Evolutionary conservation across 2,797 vertebrate genomes (phyloP).

Genomic region (Mergus octosetaceus): DNA sequence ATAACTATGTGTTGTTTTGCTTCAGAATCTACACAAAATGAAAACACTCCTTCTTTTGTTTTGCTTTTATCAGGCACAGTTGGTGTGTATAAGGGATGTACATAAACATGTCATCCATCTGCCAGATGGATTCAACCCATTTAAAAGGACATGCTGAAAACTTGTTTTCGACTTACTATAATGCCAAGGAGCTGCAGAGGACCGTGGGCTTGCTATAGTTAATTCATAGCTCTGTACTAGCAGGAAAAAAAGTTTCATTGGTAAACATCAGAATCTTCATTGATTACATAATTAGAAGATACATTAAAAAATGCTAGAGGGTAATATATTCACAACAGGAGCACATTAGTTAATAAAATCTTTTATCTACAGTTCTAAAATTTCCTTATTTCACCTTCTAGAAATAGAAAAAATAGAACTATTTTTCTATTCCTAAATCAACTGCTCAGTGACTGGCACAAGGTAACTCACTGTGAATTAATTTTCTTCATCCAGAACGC

Average conservation of each 20-base stretch:
- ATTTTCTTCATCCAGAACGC: conserved; percentile 18
- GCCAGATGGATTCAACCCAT: neutral
- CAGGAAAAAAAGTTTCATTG: neutral
- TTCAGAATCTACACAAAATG: neutral
- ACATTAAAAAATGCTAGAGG: conserved; percentile 35
- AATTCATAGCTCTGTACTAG: conserved; percentile 23
- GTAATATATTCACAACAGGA: conserved; percentile 51
- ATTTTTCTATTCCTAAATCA: neutral
- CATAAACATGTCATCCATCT: neutral
- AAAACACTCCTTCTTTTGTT: neutral
- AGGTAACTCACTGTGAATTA: neutral
- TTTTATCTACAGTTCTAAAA: conserved; percentile 28
- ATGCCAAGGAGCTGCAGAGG: neutral
- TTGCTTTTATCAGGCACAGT: neutral
- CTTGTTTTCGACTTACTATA: neutral
- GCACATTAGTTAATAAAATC: conserved; percentile 26
- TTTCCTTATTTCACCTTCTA: conserved; percentile 36
- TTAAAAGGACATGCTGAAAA: conserved; percentile 25
- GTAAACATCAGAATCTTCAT: conserved; percentile 49
- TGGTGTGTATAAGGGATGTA: neutral
- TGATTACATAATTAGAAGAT: conserved; percentile 59
- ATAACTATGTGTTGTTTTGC: neutral
- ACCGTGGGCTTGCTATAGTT: neutral
- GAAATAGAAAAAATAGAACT: neutral
- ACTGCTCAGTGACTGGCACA: neutral